Evolutionary conservation across 2,113 vertebrate species (phyloP), one percentile per base, ranked within the genome.

Genomic region (Trinectes maculatus): DNA sequence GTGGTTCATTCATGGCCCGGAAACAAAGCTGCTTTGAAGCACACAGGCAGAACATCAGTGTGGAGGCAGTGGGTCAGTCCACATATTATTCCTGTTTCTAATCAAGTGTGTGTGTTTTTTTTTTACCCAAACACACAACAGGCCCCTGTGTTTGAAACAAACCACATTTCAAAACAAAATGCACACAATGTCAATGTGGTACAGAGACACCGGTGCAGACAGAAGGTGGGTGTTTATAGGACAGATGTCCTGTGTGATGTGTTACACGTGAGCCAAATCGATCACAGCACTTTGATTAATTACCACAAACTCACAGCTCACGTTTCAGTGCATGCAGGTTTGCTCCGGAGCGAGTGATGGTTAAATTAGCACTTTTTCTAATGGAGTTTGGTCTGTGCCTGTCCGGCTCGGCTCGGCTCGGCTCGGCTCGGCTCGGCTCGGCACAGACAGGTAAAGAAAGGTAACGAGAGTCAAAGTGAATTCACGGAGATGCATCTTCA

Each of bases 371-470:
- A 0, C 12, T 54, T 37, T 46, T 57, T 6, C 11, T 4, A 25
- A 0, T 3, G 7, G n/a, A 59, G 40, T 67, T 51, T 39, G 63
- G 71, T 15, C 7, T 12, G 40, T 8, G 11, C 3, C 48, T n/a
- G 4, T 18, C 58, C 15, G 47, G n/a, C n/a, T n/a, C n/a, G n/a
- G n/a, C n/a, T n/a, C n/a, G n/a, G n/a, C n/a, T n/a, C n/a, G n/a
- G n/a, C n/a, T n/a, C n/a, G n/a, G n/a, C n/a, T n/a, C n/a, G n/a
- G n/a, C n/a, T 0, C 21, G 48, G 48, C 22, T 33, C 29, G 21
- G 12, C 47, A 28, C 25, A 4, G 24, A 49, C 72, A 79, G 72
- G 76, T 76, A 42, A 36, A 46, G 71, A 24, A 64, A 86, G 81
- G 81, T 75, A 25, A 11, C 42, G 11, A 19, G 52, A 48, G 25